Evolutionary conservation across 2,888 invertebrate genomes (phyloP).

Genomic region (Pachycephus smyrnensis): DNA sequence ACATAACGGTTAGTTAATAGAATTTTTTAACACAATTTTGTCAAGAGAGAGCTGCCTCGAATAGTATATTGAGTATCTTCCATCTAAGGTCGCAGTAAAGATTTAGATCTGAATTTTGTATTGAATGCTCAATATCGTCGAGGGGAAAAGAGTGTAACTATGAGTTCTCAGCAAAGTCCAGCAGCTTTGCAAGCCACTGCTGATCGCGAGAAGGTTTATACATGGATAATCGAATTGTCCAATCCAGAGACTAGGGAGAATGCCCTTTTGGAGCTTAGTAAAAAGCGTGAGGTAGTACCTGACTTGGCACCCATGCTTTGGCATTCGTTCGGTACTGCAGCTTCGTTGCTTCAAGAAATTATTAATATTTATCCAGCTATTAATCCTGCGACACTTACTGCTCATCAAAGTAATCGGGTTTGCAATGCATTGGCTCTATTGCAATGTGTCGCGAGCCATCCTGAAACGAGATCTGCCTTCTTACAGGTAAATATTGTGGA

Average conservation of each 20-base stretch:
- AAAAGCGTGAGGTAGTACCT: slow-evolving; percentile 89
- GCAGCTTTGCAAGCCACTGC: slow-evolving; percentile 78
- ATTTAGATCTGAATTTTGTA: too few relatives aligned
- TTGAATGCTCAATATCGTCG: too few relatives aligned
- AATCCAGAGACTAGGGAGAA: slow-evolving; percentile 96
- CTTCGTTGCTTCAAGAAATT: slow-evolving; percentile 96
- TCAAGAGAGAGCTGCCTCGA: too few relatives aligned
- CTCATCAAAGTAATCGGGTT: slow-evolving; percentile 98
- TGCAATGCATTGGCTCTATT: slow-evolving; percentile 98
- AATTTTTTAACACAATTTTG: neutral
- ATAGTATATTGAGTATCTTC: too few relatives aligned
- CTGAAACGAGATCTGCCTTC: slow-evolving; percentile 96
- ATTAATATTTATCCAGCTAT: slow-evolving; percentile 99
- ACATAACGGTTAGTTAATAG: neutral
- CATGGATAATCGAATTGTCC: slow-evolving; percentile 93
- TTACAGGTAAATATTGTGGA: slow-evolving; percentile 69
- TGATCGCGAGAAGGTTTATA: slow-evolving; percentile 90
- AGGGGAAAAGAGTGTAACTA: slow-evolving; percentile 57
- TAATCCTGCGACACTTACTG: slow-evolving; percentile 96
- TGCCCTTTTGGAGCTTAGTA: slow-evolving; percentile 94
- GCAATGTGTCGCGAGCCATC: slow-evolving; percentile 99
- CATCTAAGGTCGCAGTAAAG: too few relatives aligned
- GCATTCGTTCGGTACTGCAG: slow-evolving; percentile 98
- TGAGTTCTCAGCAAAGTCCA: slow-evolving; percentile 85
- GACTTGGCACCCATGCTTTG: slow-evolving; percentile 99